Base-by-base conservation (phyloP, 1,140 invertebrate genomes). In the Lutraria rhynchaena region DNA sequence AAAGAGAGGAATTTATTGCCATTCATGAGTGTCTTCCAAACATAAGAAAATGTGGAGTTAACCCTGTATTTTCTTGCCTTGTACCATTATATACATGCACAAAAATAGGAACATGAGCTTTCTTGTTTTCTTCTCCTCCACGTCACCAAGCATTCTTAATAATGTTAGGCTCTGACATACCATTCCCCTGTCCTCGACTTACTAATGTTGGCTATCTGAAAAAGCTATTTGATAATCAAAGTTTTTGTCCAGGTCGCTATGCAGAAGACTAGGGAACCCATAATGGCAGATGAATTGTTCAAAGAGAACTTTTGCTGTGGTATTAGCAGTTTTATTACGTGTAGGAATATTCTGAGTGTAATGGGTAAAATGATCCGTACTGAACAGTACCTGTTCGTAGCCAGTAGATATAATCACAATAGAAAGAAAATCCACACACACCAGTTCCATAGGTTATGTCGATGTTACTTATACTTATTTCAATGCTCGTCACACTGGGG, bases 201-300 rank as follows among this genome's bases (percentile, higher is more conserved):
- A 71, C 80, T 55, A 58, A 22, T 46, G 70, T 70, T 69, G 27
- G 67, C 55, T 5, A 86, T 37, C 17, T 81, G 63, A 37, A 70
- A 86, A n/a, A 82, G 49, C 29, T 84, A 74, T 41, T 78, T 83
- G 24, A 84, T 81, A 17, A 85, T 81, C 76, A 44, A 83, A 85
- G 27, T 71, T 63, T 4, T 17, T 11, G 7, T 77, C 61, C 51
- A 76, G 76, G 27, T 85, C 75, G n/a, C 67, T 67, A 11, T 83
- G 76, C 3, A 83, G 53, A 22, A 69, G n/a, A 11, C 41, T 24
- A n/a, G 76, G 75, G 31, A 85, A 83, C 11, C 44, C 31, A 33
- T 60, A 65, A 37, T 53, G 51, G 2, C 22, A 17, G 11, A 77
- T 49, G 55, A 63, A 46, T 1, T 51, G 24, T 15, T 77, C 44